A percentile compares a stretch with the other conserved stretches of the same genome.
phyloP scores from a whole-genome alignment of 2,888 invertebrate genomes.

The Cremastobaeus sp. region DNA sequence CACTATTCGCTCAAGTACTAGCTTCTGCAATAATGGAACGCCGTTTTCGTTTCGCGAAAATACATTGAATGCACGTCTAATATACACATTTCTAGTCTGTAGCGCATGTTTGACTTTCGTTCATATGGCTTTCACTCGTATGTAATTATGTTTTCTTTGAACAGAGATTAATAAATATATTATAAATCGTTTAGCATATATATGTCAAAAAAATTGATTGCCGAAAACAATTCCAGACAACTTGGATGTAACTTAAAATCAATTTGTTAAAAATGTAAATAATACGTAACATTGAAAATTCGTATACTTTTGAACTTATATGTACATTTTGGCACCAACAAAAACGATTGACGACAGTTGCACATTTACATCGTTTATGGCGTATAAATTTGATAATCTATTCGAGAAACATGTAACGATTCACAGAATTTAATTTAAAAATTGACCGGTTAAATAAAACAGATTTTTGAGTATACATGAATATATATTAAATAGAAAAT shows the following conservation, averaged over 20 bases:
- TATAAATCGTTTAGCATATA: neutral
- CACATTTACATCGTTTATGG: conserved; percentile 25
- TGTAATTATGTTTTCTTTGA: conserved; percentile 15
- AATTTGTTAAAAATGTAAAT: conserved; percentile 11
- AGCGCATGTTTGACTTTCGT: conserved; percentile 19
- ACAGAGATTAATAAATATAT: conserved; percentile 28
- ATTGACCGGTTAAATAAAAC: neutral
- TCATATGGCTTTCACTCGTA: conserved; percentile 24
- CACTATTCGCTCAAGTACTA: conserved; percentile 53
- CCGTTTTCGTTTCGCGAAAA: conserved; percentile 26
- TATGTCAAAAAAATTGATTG: conserved; percentile 18
- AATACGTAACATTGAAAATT: conserved; percentile 21
- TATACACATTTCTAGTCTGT: conserved; percentile 34
- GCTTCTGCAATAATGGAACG: conserved; percentile 48
- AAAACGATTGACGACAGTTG: conserved; percentile 28
- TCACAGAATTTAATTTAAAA: neutral
- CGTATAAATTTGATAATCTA: conserved; percentile 10
- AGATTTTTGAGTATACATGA: neutral
- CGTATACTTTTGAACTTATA: conserved; percentile 24
- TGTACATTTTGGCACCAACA: conserved; percentile 49
- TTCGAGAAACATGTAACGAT: conserved; percentile 27
- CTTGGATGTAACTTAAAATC: conserved; percentile 13
- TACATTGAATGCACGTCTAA: conserved; percentile 50
- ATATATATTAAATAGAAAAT: too few relatives aligned
- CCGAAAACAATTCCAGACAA: conserved; percentile 21